Base-by-base conservation (phyloP, 2,888 invertebrate genomes). In the Sinodicranocentrus sp. region DNA sequence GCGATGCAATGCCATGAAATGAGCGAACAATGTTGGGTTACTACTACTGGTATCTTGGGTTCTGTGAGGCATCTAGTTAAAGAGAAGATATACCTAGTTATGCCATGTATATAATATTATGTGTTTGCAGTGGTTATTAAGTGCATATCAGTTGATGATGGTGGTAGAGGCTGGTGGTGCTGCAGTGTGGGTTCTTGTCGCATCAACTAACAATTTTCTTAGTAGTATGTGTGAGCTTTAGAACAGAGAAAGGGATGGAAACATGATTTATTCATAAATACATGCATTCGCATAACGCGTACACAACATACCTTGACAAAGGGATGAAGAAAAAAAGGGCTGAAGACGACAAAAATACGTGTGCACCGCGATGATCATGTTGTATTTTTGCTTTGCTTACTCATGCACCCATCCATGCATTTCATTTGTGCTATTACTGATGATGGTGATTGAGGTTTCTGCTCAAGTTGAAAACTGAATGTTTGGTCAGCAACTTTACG, bases 271-370 rank as follows among this genome's bases (percentile, higher is more conserved):
- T 77, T 67, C 39, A 54, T 54, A 54, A 26, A 61, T 61, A 15
- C 28, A 65, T 65, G 33, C 15, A 26, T 28, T 61, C 3, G 63
- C 8, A 52, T 63, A 26, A 10, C 57, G 26, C 25, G 5, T 23
- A 13, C 23, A 19, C 48, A 76, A 61, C 65, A 68, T 77, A 68
- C 77, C 77, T 79, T 79, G 52, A 71, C 15, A 52, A 65, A 72
- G 80, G 72, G 65, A 48, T 78, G 67, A 67, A 77, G 39, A 48
- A 65, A 54, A 57, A 72, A 72, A 72, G 72, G 71, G 52, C 67
- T 70, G 75, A 82, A 73, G 67, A 73, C 68, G 79, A 57, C 28
- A 72, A 63, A 48, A 44, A 61, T 59, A 33, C 39, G 6, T 25
- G 57, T 25, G 5, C 6, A 57, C 25, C 1, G 2, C 25, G 57